Percentiles rank a stretch among this genome's conserved stretches.
Conservation (phyloP, 2,797 vertebrate genomes). For the Morelia viridis region DNA sequence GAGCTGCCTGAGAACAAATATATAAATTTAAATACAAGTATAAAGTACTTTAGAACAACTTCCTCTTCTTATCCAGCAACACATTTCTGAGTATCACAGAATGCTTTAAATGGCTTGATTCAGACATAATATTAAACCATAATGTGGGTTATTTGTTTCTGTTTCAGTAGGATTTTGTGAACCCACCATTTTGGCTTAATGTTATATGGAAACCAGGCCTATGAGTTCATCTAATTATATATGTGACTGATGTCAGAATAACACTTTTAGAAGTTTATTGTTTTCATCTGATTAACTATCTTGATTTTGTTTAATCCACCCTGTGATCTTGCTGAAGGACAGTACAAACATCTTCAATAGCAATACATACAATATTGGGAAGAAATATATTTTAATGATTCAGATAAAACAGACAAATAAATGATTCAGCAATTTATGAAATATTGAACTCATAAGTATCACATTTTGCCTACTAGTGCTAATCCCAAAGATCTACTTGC, state of each 20-base stretch:
- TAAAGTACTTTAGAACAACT: background rate
- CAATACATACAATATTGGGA: background rate
- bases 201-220: background rate
- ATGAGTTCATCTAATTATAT: background rate
- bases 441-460: background rate
- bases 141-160: background rate
- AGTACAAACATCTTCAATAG: conserved; percentile 8
- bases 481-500: background rate
- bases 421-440: background rate
- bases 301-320: background rate
- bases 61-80: background rate
- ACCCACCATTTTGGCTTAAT: background rate
- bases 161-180: background rate
- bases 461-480: background rate
- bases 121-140: background rate
- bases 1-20: conserved; percentile 89
- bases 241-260: background rate
- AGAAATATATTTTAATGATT: background rate
- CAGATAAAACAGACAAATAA: background rate
- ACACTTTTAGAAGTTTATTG: background rate
- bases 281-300: background rate
- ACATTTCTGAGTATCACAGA: background rate
- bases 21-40: conserved; percentile 63
- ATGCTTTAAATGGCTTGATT: background rate
- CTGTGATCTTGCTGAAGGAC: background rate